These are phyloP conservation scores for Odocoileus hemionus DNA, from an alignment of 2,113 vertebrate species.

Conservation along the genomic window DNA sequence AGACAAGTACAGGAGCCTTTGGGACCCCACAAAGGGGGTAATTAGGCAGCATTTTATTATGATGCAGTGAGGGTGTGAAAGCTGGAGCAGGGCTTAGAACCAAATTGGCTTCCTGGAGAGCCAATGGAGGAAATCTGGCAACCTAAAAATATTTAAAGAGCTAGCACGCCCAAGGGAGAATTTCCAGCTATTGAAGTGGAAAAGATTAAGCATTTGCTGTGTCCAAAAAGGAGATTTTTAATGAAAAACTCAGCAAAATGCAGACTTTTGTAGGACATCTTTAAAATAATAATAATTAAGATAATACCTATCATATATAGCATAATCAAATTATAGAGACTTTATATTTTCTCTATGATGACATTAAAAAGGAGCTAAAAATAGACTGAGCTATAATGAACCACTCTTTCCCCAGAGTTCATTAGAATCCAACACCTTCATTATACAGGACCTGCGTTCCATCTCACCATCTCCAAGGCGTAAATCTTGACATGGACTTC, in stretches of 20 bases:
- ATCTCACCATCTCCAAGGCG: background rate
- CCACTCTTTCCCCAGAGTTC: background rate
- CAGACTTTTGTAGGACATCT: conserved; percentile 42
- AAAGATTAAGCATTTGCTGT: conserved; percentile 74
- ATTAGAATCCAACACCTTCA: background rate
- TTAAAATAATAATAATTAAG: conserved; percentile 70
- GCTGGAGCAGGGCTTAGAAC: conserved; percentile 72
- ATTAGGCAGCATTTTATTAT: conserved; percentile 78
- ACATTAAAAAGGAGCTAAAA: conserved; percentile 44
- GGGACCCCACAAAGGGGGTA: conserved; percentile 73
- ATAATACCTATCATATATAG: conserved; percentile 61
- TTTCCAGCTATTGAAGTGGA: conserved; percentile 74
- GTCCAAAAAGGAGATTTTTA: conserved; percentile 47
- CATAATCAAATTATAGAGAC: conserved; percentile 48
- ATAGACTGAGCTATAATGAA: conserved; percentile 52
- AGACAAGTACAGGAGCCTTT: conserved; percentile 71
- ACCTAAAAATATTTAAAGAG: conserved; percentile 81
- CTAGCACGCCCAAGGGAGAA: conserved; percentile 74
- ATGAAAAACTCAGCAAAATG: conserved; percentile 70
- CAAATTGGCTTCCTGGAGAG: conserved; percentile 79
- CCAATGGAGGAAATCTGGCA: conserved; percentile 79
- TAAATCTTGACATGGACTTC: background rate
- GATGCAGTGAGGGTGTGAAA: conserved; percentile 70
- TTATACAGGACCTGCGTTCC: background rate
- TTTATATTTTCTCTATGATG: conserved; percentile 15